Evolutionary conservation across 2,888 invertebrate genomes (phyloP), one percentile per base, ranked within the genome.

Genomic region (Liopterus haemorrhoidalis): DNA sequence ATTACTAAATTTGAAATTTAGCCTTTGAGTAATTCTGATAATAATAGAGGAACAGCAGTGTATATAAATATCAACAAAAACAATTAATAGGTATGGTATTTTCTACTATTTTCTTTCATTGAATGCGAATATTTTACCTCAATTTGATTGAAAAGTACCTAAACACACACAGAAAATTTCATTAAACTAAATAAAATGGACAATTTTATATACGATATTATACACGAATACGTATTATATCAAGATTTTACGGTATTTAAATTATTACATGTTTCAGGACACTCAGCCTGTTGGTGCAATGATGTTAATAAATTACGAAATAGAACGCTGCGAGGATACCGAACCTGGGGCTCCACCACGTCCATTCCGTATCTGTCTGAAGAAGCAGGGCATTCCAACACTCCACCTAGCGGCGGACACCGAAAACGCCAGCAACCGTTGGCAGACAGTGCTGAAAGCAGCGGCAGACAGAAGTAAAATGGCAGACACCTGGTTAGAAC

Each of bases 251-350:
- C n/a, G n/a, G n/a, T n/a, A n/a, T n/a, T n/a, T n/a, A n/a, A n/a
- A n/a, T n/a, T n/a, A n/a, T n/a, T n/a, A n/a, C n/a, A n/a, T 39
- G 9, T 57, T 62, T 8, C 61, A 86, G 89, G 88, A 88, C 61
- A 79, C 82, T 48, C 88, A 88, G 66, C 92, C 92, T 44, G 83
- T 92, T 30, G 93, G 93, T 50, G 92, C 92, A 11, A 77, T 92
- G 53, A 85, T 89, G 75, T 74, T 93, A 50, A 79, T 84, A 30
- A 88, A 89, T 64, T 91, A 90, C 66, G 80, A 80, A 48, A 78
- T 92, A 5, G 70, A 71, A 36, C 69, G 71, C 41, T 74, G 78
- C 27, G 57, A 55, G 20, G 70, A 71, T 3, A 77, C 80, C 32
- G 84, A 81, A 49, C 78, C 79, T 16, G 72, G 70, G 8, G 81